These are phyloP conservation scores for Pitta sordida DNA, from an alignment of 2,113 vertebrate genomes.

Conservation along the genomic window DNA sequence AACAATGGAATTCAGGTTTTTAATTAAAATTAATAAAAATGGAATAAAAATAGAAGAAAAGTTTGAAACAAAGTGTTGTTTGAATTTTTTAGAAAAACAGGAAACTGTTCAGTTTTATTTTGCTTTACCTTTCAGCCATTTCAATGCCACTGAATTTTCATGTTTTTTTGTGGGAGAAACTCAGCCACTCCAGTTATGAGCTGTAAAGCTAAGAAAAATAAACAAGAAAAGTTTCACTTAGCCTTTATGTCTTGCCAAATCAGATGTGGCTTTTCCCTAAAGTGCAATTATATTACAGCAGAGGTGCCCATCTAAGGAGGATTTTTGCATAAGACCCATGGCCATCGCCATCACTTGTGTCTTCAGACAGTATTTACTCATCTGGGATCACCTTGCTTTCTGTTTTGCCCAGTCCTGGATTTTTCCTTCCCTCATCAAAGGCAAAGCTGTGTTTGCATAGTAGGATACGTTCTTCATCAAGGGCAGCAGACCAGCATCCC, in stretches of 20 bases:
- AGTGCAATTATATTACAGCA: background rate
- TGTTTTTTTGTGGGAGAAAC: background rate
- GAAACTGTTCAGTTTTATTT: background rate
- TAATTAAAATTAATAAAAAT: background rate
- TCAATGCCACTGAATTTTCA: background rate
- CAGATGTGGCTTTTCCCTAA: background rate
- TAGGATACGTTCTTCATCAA: background rate
- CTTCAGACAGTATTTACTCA: background rate
- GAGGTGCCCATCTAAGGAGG: background rate
- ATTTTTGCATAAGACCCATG: background rate
- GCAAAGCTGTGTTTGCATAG: background rate
- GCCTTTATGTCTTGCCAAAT: background rate
- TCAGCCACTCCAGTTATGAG: background rate
- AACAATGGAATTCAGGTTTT: background rate
- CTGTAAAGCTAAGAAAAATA: slow-evolving; percentile 31
- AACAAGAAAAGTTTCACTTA: slow-evolving; percentile 9
- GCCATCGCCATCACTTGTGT: background rate
- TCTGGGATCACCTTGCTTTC: background rate
- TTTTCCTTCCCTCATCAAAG: background rate
- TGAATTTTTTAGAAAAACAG: background rate
- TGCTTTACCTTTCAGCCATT: background rate
- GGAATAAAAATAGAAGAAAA: background rate
- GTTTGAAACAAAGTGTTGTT: background rate
- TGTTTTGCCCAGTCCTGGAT: background rate
- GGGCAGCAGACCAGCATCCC: background rate